phyloP scores from a whole-genome alignment of 2,888 invertebrate species.

The Ametastegia equiseti region DNA sequence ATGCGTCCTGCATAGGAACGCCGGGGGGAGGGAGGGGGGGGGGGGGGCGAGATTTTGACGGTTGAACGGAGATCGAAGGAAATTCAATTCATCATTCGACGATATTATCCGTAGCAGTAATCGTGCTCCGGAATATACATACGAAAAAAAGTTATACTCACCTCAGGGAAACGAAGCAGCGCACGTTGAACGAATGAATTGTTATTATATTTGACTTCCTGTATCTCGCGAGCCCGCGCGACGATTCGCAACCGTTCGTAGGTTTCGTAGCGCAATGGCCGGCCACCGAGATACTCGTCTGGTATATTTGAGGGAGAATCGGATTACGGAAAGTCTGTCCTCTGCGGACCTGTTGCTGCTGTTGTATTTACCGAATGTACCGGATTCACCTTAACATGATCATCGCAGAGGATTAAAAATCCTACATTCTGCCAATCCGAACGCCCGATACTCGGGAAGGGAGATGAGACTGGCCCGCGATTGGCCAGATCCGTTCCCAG shows the following conservation, averaged over 20 bases:
- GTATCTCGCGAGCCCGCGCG: slow-evolving; percentile 2
- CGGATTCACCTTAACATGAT: neutral
- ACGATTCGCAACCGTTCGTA: neutral
- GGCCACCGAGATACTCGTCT: neutral
- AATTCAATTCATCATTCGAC: neutral
- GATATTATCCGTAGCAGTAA: no score
- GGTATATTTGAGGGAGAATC: slow-evolving; percentile 27
- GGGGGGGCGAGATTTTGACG: neutral
- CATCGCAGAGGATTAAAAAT: neutral
- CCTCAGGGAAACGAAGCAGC: neutral
- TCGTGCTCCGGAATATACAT: neutral
- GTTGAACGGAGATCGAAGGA: neutral
- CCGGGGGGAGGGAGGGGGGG: neutral
- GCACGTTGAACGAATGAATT: slow-evolving; percentile 1
- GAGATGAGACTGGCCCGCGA: neutral
- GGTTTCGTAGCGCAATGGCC: slow-evolving; percentile 28
- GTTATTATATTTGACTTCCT: neutral
- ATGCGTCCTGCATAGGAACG: neutral
- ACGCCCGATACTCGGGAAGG: neutral
- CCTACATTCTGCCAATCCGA: slow-evolving; percentile 4
- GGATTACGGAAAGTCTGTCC: neutral
- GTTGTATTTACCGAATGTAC: slow-evolving; percentile 8
- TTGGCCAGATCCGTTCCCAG: neutral
- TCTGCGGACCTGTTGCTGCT: slow-evolving; percentile 17
- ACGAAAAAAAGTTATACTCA: neutral